These are phyloP conservation scores for Chrysemys picta DNA, from an alignment of 2,113 vertebrate genomes.

Conservation along the genomic window DNA sequence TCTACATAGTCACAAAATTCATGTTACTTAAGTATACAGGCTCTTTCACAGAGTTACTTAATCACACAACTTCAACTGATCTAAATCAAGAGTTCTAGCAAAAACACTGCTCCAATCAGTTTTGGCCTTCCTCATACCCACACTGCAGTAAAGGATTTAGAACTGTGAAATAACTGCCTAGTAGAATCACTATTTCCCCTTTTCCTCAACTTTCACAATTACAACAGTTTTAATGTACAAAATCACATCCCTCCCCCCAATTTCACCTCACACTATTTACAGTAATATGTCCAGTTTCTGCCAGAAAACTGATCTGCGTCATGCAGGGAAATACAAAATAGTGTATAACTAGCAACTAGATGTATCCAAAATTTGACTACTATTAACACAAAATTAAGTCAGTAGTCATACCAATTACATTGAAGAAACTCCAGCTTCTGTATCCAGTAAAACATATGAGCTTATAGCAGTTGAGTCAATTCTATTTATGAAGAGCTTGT, in stretches of 20 bases:
- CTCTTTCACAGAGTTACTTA: background rate
- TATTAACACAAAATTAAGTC: rapidly evolving
- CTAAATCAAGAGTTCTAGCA: background rate
- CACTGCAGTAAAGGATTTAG: rapidly evolving
- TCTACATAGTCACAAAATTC: rapidly evolving
- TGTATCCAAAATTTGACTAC: rapidly evolving
- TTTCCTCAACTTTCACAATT: background rate
- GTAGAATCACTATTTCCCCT: background rate
- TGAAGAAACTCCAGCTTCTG: rapidly evolving
- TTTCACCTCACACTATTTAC: rapidly evolving
- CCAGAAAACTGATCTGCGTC: rapidly evolving
- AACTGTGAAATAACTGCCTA: rapidly evolving
- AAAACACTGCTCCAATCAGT: rapidly evolving
- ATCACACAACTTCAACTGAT: rapidly evolving
- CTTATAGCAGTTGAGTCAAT: background rate
- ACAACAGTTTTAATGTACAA: background rate
- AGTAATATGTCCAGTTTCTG: rapidly evolving
- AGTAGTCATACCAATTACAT: rapidly evolving
- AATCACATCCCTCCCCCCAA: rapidly evolving
- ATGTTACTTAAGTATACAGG: rapidly evolving
- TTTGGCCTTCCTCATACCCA: rapidly evolving
- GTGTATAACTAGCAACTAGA: background rate
- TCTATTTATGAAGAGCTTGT: background rate
- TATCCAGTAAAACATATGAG: rapidly evolving
- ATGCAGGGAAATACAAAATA: rapidly evolving